A percentile compares a stretch with the other conserved stretches of the same genome.
phyloP scores from a whole-genome alignment of 1,140 invertebrate genomes.

The Diuraphis noxia region DNA sequence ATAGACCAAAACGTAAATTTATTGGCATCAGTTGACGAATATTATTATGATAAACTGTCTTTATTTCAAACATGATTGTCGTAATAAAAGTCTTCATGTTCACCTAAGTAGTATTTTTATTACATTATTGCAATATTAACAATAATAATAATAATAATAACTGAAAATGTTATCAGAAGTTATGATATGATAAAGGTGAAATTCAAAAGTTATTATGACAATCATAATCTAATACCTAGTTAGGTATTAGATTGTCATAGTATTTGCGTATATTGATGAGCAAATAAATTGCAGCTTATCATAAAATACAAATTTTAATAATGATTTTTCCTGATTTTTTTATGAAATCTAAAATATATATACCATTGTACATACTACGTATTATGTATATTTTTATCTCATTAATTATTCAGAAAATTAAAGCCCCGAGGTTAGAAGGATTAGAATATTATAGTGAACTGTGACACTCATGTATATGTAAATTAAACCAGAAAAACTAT shows the following conservation, averaged over 20 bases:
- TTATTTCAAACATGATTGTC: not conserved
- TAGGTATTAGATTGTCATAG: too few species aligned
- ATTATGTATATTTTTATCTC: not conserved
- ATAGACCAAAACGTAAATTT: not conserved
- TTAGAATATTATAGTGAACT: not conserved
- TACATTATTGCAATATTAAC: too few species aligned
- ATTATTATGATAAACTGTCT: not conserved
- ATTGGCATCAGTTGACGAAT: not conserved
- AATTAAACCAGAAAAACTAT: not conserved
- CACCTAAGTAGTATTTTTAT: not conserved
- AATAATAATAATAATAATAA: not conserved
- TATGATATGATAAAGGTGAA: not conserved
- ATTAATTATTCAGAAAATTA: not conserved
- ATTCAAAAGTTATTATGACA: not conserved
- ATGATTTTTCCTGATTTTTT: not conserved
- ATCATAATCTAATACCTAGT: not conserved
- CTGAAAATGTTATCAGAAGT: not conserved
- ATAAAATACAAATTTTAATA: not conserved
- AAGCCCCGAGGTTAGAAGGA: not conserved
- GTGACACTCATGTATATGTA: not conserved
- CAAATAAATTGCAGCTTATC: not conserved
- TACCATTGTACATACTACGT: not conserved
- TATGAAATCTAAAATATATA: not conserved
- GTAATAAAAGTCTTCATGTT: not conserved
- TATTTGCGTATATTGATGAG: not conserved